Percentiles rank a stretch among this genome's conserved stretches.
phyloP scores from a whole-genome alignment of 2,888 invertebrate genomes.

The Melitaea athalia region DNA sequence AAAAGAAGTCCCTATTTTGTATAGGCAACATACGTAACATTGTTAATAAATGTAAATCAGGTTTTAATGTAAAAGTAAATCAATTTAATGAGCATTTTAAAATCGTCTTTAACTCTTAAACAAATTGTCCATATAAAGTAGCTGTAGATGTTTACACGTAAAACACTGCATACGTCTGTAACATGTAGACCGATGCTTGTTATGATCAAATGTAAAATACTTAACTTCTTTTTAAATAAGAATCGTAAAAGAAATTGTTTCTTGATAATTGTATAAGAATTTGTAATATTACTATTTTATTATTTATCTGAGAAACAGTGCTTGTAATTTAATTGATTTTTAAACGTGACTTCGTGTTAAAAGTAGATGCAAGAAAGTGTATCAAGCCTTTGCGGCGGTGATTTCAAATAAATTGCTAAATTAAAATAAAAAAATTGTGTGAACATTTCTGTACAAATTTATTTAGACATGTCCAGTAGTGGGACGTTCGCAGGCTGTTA shows the following conservation, averaged over 20 bases:
- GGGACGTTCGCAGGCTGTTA: not conserved
- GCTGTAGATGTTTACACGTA: not conserved
- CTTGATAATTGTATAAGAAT: conserved; percentile 13
- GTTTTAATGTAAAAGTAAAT: not conserved
- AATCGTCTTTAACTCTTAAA: not conserved
- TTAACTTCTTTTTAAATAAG: conserved; percentile 3
- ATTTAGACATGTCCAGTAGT: no score
- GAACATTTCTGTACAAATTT: not conserved
- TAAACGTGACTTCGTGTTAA: no score
- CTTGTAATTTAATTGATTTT: not conserved
- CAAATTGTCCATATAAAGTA: conserved; percentile 4
- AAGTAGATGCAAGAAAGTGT: no score
- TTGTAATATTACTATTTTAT: conserved; percentile 8
- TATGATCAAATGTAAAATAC: conserved; percentile 7
- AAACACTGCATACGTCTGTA: not conserved
- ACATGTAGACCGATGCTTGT: conserved; percentile 1
- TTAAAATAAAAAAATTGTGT: not conserved
- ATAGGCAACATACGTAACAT: no score
- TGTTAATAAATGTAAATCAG: no score
- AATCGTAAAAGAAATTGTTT: conserved; percentile 11
- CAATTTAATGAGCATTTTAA: conserved; percentile 6
- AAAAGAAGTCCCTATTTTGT: no score
- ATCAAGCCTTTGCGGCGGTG: no score
- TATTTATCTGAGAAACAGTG: conserved; percentile 11
- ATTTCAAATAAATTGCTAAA: not conserved